phyloP scores from a whole-genome alignment of 2,888 invertebrate species.

The Charanyca ferruginea region DNA sequence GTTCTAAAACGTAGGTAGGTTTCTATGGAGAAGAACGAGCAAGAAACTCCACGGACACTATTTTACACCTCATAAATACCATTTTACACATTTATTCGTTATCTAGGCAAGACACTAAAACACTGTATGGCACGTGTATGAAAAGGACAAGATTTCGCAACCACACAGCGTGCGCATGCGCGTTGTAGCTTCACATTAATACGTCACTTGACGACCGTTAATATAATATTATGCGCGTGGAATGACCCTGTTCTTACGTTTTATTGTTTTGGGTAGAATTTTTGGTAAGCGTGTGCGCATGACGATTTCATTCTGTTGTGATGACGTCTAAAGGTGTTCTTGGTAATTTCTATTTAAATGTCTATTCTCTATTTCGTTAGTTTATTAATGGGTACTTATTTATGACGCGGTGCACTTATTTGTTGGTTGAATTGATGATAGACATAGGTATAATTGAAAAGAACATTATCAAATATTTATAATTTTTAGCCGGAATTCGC shows the following conservation, averaged over 20 bases:
- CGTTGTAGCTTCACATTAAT: neutral
- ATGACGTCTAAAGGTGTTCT: constrained; percentile 6
- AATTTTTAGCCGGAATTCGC: too few relatives aligned
- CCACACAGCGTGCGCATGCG: constrained; percentile 5
- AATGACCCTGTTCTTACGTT: constrained; percentile 44
- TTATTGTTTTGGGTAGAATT: constrained; percentile 18
- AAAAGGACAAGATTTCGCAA: constrained; percentile 43
- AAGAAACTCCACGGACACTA: too few relatives aligned
- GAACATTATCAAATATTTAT: too few relatives aligned
- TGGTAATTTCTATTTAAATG: neutral
- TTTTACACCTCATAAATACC: too few relatives aligned
- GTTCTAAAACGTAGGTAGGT: too few relatives aligned
- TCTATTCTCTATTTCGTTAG: neutral
- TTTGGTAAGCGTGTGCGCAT: constrained; percentile 9
- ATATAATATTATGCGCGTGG: constrained; percentile 10
- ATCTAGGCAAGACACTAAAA: too few relatives aligned
- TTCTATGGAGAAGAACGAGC: too few relatives aligned
- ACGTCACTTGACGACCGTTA: constrained; percentile 48
- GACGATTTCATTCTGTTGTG: constrained; percentile 9
- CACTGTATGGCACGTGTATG: constrained; percentile 41
- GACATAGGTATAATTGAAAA: too few relatives aligned
- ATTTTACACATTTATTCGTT: too few relatives aligned
- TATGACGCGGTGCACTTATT: neutral
- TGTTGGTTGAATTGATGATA: too few relatives aligned
- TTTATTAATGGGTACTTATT: neutral